Evolutionary conservation across 2,888 invertebrate species (phyloP), one percentile per base, ranked within the genome.

Genomic region (Heliconius aoede): DNA sequence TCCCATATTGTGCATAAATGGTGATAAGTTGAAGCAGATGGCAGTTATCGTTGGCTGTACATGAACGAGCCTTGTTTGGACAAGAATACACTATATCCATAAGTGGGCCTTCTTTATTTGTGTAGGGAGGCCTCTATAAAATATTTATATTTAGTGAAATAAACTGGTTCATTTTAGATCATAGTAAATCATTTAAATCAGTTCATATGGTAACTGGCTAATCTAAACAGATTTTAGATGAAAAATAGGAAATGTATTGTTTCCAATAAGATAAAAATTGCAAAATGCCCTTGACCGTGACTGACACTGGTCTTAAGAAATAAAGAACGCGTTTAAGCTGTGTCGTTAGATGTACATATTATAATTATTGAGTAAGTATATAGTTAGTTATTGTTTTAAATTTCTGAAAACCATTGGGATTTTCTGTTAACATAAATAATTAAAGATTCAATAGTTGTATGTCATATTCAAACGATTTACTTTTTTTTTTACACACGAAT

Each of bases 1-100:
- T 26, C 61, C 32, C 24, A 74, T 62, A 32, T 69, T 51, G 32
- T 51, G 55, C 77, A 75, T 68, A 78, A 72, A 78, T 55, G 77
- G 78, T 30, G n/a, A 51, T 62, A 71, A 73, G 73, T 80, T 76
- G 67, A 76, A 71, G 77, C 76, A 79, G 82, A 81, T 79, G 79
- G 79, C 80, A 76, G 86, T 84, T 86, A 87, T 86, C 84, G 84
- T 85, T 87, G 80, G 72, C 88, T 87, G 85, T 89, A 88, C 86
- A 85, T 84, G 86, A 85, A 81, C 82, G 74, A 76, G 73, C 81
- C 79, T 36, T 77, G 73, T 79, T 77, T 79, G 76, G 78, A 40
- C 26, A 76, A 62, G 67, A 78, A 80, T 79, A 79, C 81, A 76
- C 69, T 61, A 76, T 58, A 78, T 71, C 69, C 73, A 76, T 78